Base-by-base conservation (phyloP, 2,888 invertebrate genomes). In the Falcaria lacertinaria region DNA sequence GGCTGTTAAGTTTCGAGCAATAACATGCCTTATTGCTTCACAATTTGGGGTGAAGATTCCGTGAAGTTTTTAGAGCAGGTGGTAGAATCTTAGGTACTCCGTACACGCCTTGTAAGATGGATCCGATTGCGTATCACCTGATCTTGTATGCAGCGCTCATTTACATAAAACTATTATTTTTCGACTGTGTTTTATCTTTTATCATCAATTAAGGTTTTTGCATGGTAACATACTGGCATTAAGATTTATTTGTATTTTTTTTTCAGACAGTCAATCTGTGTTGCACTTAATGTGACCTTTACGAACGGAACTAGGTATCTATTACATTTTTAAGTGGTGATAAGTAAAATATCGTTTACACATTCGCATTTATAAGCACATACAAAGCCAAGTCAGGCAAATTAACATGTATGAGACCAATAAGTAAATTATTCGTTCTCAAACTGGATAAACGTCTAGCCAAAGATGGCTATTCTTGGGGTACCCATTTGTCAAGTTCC, bases 121-220 rank as follows among this genome's bases (percentile, higher is more conserved):
- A 19, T 7, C 22, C 59, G 69, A 70, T 71, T 57, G 52, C 50
- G 19, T 66, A 72, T 73, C 73, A 49, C 48, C 55, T 67, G 67
- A 73, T 74, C 71, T 48, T 54, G 59, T 62, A 54, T 69, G 72
- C 77, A 74, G 71, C 64, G 62, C 76, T 79, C 74, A 80, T 82
- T 80, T 80, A 80, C 80, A 80, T 80, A 73, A 72, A 80, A 74
- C 77, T 78, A 79, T 80, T 79, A 80, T 78, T 76, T 75, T 80
- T 69, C 61, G 55, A 54, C 57, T 54, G 54, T 54, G 45, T 51
- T 53, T 67, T 71, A 69, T 77, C 70, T 68, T 61, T 51, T 63
- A 59, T 60, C 65, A 68, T 70, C 69, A 68, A 74, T 75, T 70
- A 74, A 68, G 56, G 69, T 73, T 69, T 74, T 54, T 47, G 41